phyloP scores from a whole-genome alignment of 2,113 vertebrate genomes.

The Equus przewalskii region DNA sequence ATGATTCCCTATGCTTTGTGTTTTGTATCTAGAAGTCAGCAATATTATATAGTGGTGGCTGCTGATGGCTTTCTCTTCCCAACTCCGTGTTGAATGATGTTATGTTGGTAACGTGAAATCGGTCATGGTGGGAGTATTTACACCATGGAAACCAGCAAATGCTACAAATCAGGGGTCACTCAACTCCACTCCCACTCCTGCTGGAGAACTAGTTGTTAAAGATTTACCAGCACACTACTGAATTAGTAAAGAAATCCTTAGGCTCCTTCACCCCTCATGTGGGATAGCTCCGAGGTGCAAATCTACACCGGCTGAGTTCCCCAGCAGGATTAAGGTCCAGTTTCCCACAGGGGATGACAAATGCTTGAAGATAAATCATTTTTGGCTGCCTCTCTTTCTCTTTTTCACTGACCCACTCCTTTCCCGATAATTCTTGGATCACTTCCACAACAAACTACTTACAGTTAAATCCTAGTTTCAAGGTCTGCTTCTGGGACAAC shows the following conservation, averaged over 20 bases:
- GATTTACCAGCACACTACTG: neutral
- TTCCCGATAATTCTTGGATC: neutral
- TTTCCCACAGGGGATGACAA: neutral
- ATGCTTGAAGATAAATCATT: neutral
- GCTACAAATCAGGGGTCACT: neutral
- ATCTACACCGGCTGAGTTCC: neutral
- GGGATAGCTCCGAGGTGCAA: neutral
- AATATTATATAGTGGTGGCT: neutral
- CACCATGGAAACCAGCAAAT: neutral
- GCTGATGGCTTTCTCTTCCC: neutral
- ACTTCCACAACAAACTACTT: slow-evolving; percentile 34
- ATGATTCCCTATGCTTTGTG: neutral
- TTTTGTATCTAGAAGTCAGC: neutral
- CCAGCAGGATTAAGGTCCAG: neutral
- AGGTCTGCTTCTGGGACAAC: neutral
- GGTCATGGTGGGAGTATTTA: neutral
- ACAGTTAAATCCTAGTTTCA: slow-evolving; percentile 1
- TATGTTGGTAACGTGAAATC: neutral
- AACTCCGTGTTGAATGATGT: neutral
- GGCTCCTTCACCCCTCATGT: neutral
- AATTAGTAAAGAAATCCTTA: neutral
- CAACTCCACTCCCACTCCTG: neutral
- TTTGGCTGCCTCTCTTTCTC: neutral
- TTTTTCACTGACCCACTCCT: neutral
- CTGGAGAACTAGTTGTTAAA: neutral